Evolutionary conservation across 2,797 vertebrate genomes (phyloP), one percentile per base, ranked within the genome.

Genomic region (Zenarchopterus dispar): DNA sequence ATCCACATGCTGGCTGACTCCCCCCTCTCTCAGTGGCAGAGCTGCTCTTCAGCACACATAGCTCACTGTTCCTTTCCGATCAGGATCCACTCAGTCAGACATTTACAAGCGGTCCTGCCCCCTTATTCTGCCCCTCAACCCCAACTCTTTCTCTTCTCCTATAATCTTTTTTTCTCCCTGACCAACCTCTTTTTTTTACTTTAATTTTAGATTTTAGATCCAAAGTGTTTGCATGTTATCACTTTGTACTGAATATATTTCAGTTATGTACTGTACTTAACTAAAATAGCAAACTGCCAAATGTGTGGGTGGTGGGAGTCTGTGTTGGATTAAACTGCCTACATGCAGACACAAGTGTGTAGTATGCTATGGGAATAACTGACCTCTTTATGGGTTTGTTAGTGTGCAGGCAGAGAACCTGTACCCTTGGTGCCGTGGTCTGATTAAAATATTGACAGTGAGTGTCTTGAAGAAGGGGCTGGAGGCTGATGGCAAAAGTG

Each of bases 31-130:
- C 60, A 45, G 56, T 75, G 75, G 55, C 82, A 80, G 69, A 77
- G 59, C 81, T 73, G 66, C 59, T 64, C 58, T 77, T 58, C 21
- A 65, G 60, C 65, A 78, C 79, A 84, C 78, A 90, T 74, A 77
- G 67, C 70, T 86, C 84, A 85, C 75, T 80, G 86, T 82, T 88
- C 56, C 65, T 58, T 68, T 73, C 47, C 18, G 68, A 82, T 85
- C 64, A 70, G 64, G 66, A 47, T 62, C 73, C 64, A 75, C 78
- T 87, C 88, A 84, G 73, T n/a, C 70, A 67, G 46, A 50, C 43
- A 11, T 60, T 72, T 62, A 70, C 47, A 6, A 54, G 56, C 22
- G 13, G 33, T 67, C 55, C 43, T 19, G 10, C 44, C 23, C 52
- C 28, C 2, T 56, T 46, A 24, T 51, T 56, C 59, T 52, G 42